phyloP scores from a whole-genome alignment of 2,113 vertebrate species.

The Aegotheles bennettii region DNA sequence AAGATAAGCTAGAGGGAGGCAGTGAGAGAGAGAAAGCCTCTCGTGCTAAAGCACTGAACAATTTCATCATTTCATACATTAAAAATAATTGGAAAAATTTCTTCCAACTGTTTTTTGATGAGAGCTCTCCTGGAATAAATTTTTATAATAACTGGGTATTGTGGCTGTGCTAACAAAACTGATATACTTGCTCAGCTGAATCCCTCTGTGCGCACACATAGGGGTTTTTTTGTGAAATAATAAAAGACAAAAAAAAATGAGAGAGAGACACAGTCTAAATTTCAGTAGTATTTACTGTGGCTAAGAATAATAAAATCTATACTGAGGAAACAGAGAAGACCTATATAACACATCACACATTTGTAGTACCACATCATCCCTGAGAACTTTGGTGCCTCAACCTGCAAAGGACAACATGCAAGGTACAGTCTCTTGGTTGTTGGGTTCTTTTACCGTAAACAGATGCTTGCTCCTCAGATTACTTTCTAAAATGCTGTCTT shows the following conservation, averaged over 20 bases:
- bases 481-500: neutral
- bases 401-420: neutral
- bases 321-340: neutral
- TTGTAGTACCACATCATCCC: neutral
- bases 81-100: conserved; percentile 31
- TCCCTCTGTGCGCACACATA: neutral
- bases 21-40: neutral
- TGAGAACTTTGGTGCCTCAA: neutral
- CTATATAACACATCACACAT: neutral
- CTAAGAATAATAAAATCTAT: neutral
- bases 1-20: neutral
- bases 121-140: neutral
- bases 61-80: conserved; percentile 9
- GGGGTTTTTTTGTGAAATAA: neutral
- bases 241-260: neutral
- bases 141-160: neutral
- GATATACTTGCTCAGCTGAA: neutral
- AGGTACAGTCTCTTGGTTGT: neutral
- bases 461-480: neutral
- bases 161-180: neutral
- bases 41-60: neutral
- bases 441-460: neutral
- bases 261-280: neutral
- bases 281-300: neutral
- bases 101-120: conserved; percentile 3